phyloP scores from a whole-genome alignment of 2,797 vertebrate species.

The Spheniscus humboldti region DNA sequence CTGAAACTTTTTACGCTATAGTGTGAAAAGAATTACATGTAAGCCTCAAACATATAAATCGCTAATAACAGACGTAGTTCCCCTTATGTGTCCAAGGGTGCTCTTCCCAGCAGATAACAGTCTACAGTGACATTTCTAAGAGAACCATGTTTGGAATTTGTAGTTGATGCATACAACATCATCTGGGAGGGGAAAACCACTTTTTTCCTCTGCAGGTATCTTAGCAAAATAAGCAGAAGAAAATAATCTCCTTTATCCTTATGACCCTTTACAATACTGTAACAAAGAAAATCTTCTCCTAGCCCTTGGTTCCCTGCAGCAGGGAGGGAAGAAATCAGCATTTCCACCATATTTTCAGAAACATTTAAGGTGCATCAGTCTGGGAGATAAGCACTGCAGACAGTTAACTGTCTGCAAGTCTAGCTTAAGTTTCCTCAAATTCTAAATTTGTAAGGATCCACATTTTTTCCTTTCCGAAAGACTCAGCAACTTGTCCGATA shows the following conservation, averaged over 20 bases:
- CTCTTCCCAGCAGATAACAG: background rate
- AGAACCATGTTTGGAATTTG: background rate
- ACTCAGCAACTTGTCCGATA: background rate
- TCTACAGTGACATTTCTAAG: background rate
- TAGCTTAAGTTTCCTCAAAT: background rate
- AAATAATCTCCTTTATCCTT: background rate
- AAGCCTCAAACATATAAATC: background rate
- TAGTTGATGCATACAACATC: background rate
- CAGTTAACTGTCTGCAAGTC: background rate
- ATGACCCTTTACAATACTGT: background rate
- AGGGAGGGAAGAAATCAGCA: background rate
- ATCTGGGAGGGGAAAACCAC: background rate
- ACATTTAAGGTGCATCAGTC: background rate
- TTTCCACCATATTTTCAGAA: background rate
- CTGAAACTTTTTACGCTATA: background rate
- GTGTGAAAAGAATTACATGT: background rate
- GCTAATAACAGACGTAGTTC: accelerated
- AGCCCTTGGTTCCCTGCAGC: background rate
- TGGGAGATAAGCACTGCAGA: background rate
- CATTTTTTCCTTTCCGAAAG: background rate
- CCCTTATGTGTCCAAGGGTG: background rate
- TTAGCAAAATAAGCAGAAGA: background rate
- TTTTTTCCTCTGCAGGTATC: background rate
- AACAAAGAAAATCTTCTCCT: background rate
- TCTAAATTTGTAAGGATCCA: background rate